Evolutionary conservation across 2,113 vertebrate species (phyloP), one percentile per base, ranked within the genome.

Genomic region (Cnemophilus loriae): DNA sequence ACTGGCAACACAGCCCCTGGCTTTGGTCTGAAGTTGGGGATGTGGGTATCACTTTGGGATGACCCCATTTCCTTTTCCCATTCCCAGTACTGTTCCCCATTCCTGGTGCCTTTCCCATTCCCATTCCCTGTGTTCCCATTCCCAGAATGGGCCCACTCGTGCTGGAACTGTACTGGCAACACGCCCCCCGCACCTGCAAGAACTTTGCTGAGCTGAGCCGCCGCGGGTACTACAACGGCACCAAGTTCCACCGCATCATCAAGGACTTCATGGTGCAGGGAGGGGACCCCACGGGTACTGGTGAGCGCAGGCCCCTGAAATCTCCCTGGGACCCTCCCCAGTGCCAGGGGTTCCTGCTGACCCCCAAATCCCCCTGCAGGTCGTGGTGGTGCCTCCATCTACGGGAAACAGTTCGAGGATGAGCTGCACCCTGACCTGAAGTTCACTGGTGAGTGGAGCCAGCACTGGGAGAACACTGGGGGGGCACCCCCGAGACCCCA

Each of bases 201-300:
- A 99, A 99, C 95, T 99, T 99, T 11, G 99, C 99, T 6, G 99
- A 99, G 90, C 93, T 99, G 76, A 96, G 98, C 67, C 98, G 99
- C 37, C 98, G 99, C 11, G 99, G 99, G 16, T 99, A 99, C 96
- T 99, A 99, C 97, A 99, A 98, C 24, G 98, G 98, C 75, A 99
- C 98, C 42, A 99, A 98, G 89, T 99, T 99, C 95, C 99, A 99
- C 92, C 97, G 99, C 26, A 97, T 99, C 91, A 99, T 99, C 96
- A 99, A 98, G 95, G 98, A 99, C 88, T 99, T 99, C 97, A 99
- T 99, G 99, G 98, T 99, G 78, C 99, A 99, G 70, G 99, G 99
- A 7, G 99, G 99, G 32, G 99, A 99, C 95, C 99, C 99, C 3
- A 99, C 99, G 3, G 99, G 98, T 61, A 99, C 99, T 75, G 99